Evolutionary conservation across 1,140 invertebrate species (phyloP).

Genomic region (Camponotus vicinus): DNA sequence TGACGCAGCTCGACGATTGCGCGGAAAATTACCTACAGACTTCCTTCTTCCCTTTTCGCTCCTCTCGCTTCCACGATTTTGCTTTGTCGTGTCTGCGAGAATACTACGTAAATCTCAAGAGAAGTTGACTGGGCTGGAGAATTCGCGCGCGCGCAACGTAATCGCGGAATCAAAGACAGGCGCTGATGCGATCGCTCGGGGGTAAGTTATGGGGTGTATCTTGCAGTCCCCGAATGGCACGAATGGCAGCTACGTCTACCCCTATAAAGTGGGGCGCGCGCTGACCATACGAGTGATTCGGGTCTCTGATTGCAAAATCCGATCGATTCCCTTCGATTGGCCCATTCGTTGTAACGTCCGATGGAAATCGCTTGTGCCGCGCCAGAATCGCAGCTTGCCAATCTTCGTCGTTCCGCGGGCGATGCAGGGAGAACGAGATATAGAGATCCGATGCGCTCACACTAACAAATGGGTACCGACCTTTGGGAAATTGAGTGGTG

Average conservation of each 20-base stretch:
- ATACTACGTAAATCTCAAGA: slow-evolving; percentile 12
- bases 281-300: slow-evolving; percentile 61
- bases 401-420: slow-evolving; percentile 68
- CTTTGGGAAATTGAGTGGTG: slow-evolving; percentile 69
- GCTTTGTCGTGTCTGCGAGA: not conserved
- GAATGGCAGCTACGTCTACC: slow-evolving; percentile 1
- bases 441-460: slow-evolving; percentile 46
- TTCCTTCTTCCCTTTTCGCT: not conserved
- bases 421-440: not conserved
- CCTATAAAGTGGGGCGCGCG: slow-evolving; percentile 18
- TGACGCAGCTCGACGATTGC: slow-evolving; percentile 62
- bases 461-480: slow-evolving; percentile 63
- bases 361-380: slow-evolving; percentile 71
- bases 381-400: slow-evolving; percentile 71
- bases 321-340: slow-evolving; percentile 70
- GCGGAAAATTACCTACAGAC: slow-evolving; percentile 69
- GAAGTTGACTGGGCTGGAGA: slow-evolving; percentile 5
- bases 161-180: slow-evolving; percentile 50
- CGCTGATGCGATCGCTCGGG: slow-evolving; percentile 42
- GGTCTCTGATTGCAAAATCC: slow-evolving; percentile 70
- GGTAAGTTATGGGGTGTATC: slow-evolving; percentile 60
- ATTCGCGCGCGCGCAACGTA: slow-evolving; percentile 23
- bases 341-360: slow-evolving; percentile 73
- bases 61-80: not conserved
- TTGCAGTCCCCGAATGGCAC: slow-evolving; percentile 27